A percentile compares a stretch with the other conserved stretches of the same genome.
These are phyloP conservation scores for Danaus chrysippus DNA, from an alignment of 2,888 invertebrate species.

Conservation along the genomic window DNA sequence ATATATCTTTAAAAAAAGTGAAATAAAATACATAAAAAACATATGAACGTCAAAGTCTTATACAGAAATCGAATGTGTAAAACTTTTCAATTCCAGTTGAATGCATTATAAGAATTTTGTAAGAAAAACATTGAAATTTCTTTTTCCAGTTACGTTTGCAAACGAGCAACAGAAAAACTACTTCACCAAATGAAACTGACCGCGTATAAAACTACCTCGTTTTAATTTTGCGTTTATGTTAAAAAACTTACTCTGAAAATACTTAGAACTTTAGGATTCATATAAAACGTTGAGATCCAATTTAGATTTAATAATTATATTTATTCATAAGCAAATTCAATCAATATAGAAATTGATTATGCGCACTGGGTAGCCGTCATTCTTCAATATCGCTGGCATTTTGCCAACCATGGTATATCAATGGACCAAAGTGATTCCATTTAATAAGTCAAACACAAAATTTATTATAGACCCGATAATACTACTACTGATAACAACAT, in stretches of 20 bases:
- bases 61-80: slow-evolving; percentile 15
- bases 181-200: background rate
- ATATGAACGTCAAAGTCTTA: slow-evolving; percentile 16
- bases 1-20: background rate
- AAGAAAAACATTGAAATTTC: slow-evolving; percentile 16
- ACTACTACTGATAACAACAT: background rate
- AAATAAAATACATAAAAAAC: slow-evolving; percentile 7
- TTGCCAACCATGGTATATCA: slow-evolving; percentile 15
- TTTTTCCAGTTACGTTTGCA: slow-evolving; percentile 13
- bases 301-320: slow-evolving; percentile 13
- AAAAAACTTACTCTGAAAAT: background rate
- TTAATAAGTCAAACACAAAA: background rate
- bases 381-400: slow-evolving; percentile 20
- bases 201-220: background rate
- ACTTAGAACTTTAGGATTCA: background rate
- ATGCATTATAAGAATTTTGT: slow-evolving; percentile 16
- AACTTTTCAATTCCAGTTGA: slow-evolving; percentile 4
- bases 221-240: background rate
- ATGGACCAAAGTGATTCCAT: slow-evolving; percentile 3
- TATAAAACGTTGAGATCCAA: background rate
- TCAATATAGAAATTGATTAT: slow-evolving; percentile 23
- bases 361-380: slow-evolving; percentile 11
- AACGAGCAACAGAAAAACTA: background rate
- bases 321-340: slow-evolving; percentile 18
- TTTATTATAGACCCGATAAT: background rate